A percentile compares a stretch with the other conserved stretches of the same genome.
phyloP scores from a whole-genome alignment of 2,113 vertebrate genomes.

The Ranitomeya variabilis region DNA sequence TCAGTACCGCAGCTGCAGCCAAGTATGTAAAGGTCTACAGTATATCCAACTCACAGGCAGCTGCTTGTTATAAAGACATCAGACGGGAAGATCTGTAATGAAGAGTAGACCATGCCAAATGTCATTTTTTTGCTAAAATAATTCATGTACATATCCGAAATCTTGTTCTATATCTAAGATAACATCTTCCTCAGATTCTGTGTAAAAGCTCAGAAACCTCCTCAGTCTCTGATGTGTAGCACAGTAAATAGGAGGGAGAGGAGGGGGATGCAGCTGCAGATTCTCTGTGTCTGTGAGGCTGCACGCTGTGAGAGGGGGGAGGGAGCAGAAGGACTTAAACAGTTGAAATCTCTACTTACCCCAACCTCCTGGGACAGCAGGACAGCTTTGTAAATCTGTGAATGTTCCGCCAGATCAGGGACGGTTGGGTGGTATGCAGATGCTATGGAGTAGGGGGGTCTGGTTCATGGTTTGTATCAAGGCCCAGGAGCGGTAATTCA shows the following conservation, averaged over 20 bases:
- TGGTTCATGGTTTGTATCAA: too few relatives aligned
- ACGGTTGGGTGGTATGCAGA: too few relatives aligned
- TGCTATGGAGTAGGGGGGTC: too few relatives aligned
- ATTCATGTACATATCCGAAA: background rate
- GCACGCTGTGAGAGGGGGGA: background rate
- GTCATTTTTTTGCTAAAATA: background rate
- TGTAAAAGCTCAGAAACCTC: background rate
- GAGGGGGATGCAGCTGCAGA: background rate
- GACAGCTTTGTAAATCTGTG: too few relatives aligned
- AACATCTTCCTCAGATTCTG: background rate
- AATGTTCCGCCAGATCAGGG: too few relatives aligned
- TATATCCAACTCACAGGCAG: background rate
- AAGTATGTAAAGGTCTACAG: background rate
- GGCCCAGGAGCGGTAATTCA: too few relatives aligned
- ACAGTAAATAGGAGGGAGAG: background rate
- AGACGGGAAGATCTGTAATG: background rate
- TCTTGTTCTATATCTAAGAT: background rate
- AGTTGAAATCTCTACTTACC: too few relatives aligned
- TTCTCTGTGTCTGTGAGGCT: background rate
- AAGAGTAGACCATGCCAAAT: background rate
- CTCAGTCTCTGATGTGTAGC: background rate
- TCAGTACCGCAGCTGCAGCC: background rate
- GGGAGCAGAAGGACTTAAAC: too few relatives aligned
- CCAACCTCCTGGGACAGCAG: too few relatives aligned
- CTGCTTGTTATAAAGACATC: background rate